Percentiles rank a stretch among this genome's conserved stretches.
Conservation (phyloP, 1,140 invertebrate genomes). For the Drosophila lini region DNA sequence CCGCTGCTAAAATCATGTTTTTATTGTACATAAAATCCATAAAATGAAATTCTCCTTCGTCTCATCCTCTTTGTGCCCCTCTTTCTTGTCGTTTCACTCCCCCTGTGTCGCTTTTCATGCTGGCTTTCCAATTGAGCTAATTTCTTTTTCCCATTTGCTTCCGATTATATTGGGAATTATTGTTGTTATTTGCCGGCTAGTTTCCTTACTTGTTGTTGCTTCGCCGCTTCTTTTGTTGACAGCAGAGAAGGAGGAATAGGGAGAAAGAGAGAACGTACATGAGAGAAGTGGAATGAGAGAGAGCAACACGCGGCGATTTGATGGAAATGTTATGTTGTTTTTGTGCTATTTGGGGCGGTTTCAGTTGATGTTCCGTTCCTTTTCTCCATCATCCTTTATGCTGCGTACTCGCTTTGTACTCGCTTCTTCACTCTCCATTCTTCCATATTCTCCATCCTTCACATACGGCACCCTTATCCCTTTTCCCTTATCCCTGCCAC, state of each 20-base stretch:
- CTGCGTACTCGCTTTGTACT: constrained; percentile 6
- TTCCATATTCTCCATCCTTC: constrained; percentile 5
- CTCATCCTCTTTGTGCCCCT: constrained; percentile 16
- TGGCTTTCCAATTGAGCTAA: constrained; percentile 79
- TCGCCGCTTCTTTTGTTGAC: constrained; percentile 34
- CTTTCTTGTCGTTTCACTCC: constrained; percentile 24
- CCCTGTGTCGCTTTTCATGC: constrained; percentile 36
- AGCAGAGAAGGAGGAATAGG: constrained; percentile 18
- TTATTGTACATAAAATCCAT: constrained; percentile 53
- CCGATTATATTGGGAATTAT: constrained; percentile 75
- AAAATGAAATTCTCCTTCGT: not conserved
- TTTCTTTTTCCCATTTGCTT: constrained; percentile 78
- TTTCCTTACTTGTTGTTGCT: constrained; percentile 55
- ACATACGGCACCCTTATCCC: constrained; percentile 26
- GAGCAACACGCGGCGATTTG: constrained; percentile 22
- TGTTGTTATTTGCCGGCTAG: constrained; percentile 56
- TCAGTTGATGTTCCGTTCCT: constrained; percentile 10
- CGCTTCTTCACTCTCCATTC: constrained; percentile 5
- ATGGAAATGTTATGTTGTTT: constrained; percentile 37
- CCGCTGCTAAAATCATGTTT: constrained; percentile 4
- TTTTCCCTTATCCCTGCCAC: constrained; percentile 36
- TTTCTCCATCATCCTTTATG: constrained; percentile 33
- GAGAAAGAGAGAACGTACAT: not conserved
- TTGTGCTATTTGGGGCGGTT: constrained; percentile 45
- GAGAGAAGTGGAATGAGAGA: not conserved